These are phyloP conservation scores for Leuciscus idus DNA, from an alignment of 2,113 vertebrate genomes.

Conservation along the genomic window DNA sequence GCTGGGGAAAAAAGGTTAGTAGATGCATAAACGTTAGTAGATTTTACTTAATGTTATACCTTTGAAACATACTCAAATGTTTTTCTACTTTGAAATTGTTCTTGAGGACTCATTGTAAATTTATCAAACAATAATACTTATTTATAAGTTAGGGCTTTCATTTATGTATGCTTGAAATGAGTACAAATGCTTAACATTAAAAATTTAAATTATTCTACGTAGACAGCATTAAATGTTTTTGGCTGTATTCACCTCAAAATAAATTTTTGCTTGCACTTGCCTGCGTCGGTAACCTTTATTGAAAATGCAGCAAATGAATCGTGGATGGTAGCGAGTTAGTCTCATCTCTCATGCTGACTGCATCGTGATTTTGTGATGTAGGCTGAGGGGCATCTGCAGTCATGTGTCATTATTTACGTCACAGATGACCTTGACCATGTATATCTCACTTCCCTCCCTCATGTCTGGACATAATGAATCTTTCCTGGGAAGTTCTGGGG, in stretches of 20 bases:
- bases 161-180: neutral
- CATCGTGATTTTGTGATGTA: slow-evolving; percentile 12
- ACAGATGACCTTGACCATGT: slow-evolving; percentile 41
- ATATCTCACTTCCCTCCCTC: neutral
- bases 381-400: slow-evolving; percentile 40
- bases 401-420: slow-evolving; percentile 34
- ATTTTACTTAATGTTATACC: too few species aligned
- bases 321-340: neutral
- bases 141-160: neutral
- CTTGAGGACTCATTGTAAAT: neutral
- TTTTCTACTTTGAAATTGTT: neutral
- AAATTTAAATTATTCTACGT: neutral
- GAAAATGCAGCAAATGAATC: neutral
- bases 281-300: neutral
- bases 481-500: neutral
- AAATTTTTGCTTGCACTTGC: neutral
- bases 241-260: neutral
- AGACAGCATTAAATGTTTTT: neutral
- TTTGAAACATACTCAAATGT: too few species aligned
- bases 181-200: neutral
- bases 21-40: too few species aligned
- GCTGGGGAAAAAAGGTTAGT: neutral
- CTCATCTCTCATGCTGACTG: slow-evolving; percentile 23
- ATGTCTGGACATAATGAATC: neutral
- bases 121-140: neutral